A percentile compares a stretch with the other conserved stretches of the same genome.
phyloP scores from a whole-genome alignment of 1,140 invertebrate species.

The Orussus abietinus region DNA sequence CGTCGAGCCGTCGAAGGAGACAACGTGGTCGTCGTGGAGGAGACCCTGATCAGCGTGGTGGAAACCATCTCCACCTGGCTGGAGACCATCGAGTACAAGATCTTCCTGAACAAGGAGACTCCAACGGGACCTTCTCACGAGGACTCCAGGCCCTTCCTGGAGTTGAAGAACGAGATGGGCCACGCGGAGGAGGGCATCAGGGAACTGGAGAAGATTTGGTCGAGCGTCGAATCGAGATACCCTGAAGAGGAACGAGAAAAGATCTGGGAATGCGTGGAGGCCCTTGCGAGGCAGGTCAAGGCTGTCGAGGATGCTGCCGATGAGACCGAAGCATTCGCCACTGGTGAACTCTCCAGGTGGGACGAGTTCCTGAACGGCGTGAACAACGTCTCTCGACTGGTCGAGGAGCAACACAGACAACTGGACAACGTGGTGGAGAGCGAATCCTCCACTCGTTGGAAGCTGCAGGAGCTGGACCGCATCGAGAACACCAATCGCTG shows the following conservation, averaged over 20 bases:
- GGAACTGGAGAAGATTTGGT: conserved; percentile 36
- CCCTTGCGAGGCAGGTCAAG: conserved; percentile 49
- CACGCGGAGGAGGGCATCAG: conserved; percentile 49
- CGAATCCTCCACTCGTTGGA: conserved; percentile 58
- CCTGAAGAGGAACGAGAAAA: conserved; percentile 42
- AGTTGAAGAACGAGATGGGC: conserved; percentile 55
- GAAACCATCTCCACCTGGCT: conserved; percentile 77
- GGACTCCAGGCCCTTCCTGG: conserved; percentile 35
- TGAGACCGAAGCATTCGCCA: conserved; percentile 56
- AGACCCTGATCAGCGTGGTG: conserved; percentile 68
- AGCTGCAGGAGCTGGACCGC: conserved; percentile 64
- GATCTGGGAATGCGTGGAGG: conserved; percentile 48
- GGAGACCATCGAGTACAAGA: conserved; percentile 77
- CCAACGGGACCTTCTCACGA: conserved; percentile 28
- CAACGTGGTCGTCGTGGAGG: conserved; percentile 63
- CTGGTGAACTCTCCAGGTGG: conserved; percentile 64
- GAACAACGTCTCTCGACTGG: conserved; percentile 51
- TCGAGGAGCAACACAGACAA: conserved; percentile 55
- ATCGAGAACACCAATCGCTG: conserved; percentile 60
- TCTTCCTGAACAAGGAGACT: conserved; percentile 60
- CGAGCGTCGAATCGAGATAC: conserved; percentile 44
- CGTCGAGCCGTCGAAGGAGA: conserved; percentile 60
- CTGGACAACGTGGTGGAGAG: conserved; percentile 58
- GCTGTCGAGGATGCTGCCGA: conserved; percentile 53
- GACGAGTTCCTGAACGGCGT: conserved; percentile 63